A percentile compares a stretch with the other conserved stretches of the same genome.
Evolutionary conservation across 2,888 invertebrate species (phyloP).

Genomic region (Caenorhabditis sp.): DNA sequence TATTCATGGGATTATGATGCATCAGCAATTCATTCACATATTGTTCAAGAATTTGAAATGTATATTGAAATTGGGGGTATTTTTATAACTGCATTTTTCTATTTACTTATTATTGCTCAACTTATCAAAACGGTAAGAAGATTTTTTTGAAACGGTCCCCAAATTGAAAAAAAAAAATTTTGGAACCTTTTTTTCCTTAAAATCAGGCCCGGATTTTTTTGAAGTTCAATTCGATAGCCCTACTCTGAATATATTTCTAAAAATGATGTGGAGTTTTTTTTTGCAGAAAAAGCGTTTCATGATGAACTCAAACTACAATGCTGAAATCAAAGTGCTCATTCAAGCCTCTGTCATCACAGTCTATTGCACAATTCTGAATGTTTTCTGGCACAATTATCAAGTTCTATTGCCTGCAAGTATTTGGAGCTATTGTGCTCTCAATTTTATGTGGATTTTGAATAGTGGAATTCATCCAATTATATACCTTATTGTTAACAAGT

Average conservation of each 20-base stretch:
- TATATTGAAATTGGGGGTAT: conserved; percentile 62
- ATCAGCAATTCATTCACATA: conserved; percentile 23
- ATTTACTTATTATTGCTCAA: conserved; percentile 50
- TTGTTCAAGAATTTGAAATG: conserved; percentile 57
- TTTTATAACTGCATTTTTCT: conserved; percentile 53
- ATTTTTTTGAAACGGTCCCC: neutral
- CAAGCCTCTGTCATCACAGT: conserved; percentile 61
- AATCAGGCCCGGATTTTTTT: too few species aligned
- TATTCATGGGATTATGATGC: conserved; percentile 60
- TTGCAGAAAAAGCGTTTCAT: conserved; percentile 46
- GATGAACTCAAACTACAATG: conserved; percentile 43
- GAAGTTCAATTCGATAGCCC: too few species aligned
- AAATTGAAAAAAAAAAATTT: neutral
- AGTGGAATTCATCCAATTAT: conserved; percentile 61
- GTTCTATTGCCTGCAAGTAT: conserved; percentile 53
- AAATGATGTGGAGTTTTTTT: too few species aligned
- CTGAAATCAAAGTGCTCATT: conserved; percentile 60
- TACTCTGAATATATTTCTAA: too few species aligned
- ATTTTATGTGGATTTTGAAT: conserved; percentile 66
- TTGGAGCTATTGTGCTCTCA: conserved; percentile 54
- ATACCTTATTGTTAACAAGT: conserved; percentile 58
- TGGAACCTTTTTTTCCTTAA: too few species aligned
- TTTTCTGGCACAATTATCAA: conserved; percentile 61
- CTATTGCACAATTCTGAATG: conserved; percentile 59
- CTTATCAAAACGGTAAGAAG: conserved; percentile 49